Evolutionary conservation across 2,113 vertebrate genomes (phyloP).

Genomic region (Paedocypris sp.): DNA sequence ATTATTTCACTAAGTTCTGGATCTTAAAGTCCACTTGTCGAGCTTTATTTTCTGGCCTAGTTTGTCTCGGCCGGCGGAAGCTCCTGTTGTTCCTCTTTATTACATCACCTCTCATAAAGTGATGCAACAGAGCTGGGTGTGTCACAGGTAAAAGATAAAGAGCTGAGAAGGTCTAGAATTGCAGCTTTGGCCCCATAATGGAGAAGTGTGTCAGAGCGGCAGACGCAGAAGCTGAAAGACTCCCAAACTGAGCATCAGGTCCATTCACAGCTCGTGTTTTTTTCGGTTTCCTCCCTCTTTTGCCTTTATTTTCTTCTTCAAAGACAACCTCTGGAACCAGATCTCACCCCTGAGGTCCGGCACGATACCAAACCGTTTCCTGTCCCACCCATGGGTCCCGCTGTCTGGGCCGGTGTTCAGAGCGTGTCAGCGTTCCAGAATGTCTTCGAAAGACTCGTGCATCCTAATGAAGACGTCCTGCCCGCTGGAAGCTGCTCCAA

Average conservation of each 20-base stretch:
- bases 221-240: neutral
- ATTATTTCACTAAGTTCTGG: neutral
- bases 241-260: neutral
- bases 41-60: too few relatives aligned
- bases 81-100: neutral
- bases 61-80: neutral
- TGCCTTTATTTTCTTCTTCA: conserved; percentile 21
- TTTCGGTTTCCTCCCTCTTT: conserved; percentile 16
- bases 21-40: neutral
- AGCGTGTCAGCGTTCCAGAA: conserved; percentile 12
- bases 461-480: conserved; percentile 21
- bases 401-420: conserved; percentile 5
- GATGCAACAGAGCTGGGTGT: neutral
- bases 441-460: neutral
- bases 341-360: conserved; percentile 32
- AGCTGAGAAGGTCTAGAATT: neutral
- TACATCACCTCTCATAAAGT: neutral
- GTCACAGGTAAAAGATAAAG: neutral
- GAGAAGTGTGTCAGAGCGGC: neutral
- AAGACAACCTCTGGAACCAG: conserved; percentile 25
- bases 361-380: conserved; percentile 27
- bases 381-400: conserved; percentile 23
- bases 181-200: neutral
- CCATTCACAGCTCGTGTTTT: neutral
- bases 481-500: conserved; percentile 3